These are phyloP conservation scores for Armadillidium nasatum DNA, from an alignment of 1,140 invertebrate species.

Conservation along the genomic window DNA sequence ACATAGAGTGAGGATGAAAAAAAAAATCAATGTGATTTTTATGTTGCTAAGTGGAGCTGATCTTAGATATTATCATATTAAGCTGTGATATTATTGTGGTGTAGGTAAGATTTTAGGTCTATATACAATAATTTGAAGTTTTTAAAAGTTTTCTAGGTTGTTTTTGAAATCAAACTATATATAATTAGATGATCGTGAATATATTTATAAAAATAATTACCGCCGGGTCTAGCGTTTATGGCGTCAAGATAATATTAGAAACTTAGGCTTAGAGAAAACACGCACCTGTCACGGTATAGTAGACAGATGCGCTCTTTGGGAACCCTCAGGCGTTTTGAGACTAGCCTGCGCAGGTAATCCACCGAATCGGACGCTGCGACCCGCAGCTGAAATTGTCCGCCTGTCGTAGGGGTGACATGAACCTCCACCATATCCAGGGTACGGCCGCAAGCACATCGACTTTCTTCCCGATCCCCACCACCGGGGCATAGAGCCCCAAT, in stretches of 20 bases:
- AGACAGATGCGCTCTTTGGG: slow-evolving; percentile 86
- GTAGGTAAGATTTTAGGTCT: too few relatives aligned
- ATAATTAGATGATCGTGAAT: too few relatives aligned
- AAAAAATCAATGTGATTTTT: too few relatives aligned
- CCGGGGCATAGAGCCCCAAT: slow-evolving; percentile 19
- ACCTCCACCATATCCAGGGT: slow-evolving; percentile 44
- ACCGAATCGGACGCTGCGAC: slow-evolving; percentile 72
- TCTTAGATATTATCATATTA: too few relatives aligned
- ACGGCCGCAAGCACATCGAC: slow-evolving; percentile 41
- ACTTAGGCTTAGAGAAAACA: slow-evolving; percentile 17
- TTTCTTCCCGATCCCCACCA: slow-evolving; percentile 27
- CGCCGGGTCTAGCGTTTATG: too few relatives aligned
- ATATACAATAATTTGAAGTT: too few relatives aligned
- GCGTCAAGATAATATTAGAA: background rate
- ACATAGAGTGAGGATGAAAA: too few relatives aligned
- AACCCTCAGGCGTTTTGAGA: slow-evolving; percentile 86
- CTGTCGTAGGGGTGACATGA: slow-evolving; percentile 68
- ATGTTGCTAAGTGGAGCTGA: too few relatives aligned
- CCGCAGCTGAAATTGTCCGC: slow-evolving; percentile 77
- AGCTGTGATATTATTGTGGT: too few relatives aligned
- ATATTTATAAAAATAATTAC: too few relatives aligned
- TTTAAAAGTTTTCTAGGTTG: too few relatives aligned
- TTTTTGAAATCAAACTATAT: too few relatives aligned
- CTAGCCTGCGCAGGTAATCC: slow-evolving; percentile 80
- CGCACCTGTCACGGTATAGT: slow-evolving; percentile 81